These are phyloP conservation scores for Clarias laeviceps DNA, from an alignment of 2,797 vertebrate species.

Conservation along the genomic window DNA sequence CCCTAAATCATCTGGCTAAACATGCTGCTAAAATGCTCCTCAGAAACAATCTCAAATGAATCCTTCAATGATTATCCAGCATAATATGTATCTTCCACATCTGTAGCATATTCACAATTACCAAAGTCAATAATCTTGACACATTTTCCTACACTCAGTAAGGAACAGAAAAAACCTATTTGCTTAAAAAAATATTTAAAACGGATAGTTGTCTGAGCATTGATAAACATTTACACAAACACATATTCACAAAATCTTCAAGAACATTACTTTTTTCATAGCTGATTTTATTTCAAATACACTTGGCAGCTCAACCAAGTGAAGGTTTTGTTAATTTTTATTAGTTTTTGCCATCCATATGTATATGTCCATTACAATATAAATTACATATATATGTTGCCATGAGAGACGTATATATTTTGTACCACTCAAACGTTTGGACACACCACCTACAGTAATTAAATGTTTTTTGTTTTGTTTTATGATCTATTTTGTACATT, in stretches of 20 bases:
- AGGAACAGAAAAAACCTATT: not conserved
- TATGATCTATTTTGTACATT: too few species aligned
- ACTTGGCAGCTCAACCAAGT: not conserved
- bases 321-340: not conserved
- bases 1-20: not conserved
- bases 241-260: not conserved
- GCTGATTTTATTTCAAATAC: not conserved
- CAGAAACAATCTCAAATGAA: not conserved
- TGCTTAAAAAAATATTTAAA: not conserved
- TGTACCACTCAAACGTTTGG: too few species aligned
- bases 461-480: too few species aligned
- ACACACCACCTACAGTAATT: too few species aligned
- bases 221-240: not conserved
- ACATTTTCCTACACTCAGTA: not conserved
- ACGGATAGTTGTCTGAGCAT: not conserved
- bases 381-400: not conserved
- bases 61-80: not conserved
- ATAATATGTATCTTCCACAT: not conserved
- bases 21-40: conserved; percentile 1
- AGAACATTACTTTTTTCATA: not conserved
- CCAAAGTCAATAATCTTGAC: not conserved
- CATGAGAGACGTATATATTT: not conserved
- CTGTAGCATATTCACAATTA: not conserved
- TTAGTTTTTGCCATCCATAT: not conserved
- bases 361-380: not conserved